Evolutionary conservation across 2,113 vertebrate species (phyloP).

Genomic region (Pollimyrus isidori): DNA sequence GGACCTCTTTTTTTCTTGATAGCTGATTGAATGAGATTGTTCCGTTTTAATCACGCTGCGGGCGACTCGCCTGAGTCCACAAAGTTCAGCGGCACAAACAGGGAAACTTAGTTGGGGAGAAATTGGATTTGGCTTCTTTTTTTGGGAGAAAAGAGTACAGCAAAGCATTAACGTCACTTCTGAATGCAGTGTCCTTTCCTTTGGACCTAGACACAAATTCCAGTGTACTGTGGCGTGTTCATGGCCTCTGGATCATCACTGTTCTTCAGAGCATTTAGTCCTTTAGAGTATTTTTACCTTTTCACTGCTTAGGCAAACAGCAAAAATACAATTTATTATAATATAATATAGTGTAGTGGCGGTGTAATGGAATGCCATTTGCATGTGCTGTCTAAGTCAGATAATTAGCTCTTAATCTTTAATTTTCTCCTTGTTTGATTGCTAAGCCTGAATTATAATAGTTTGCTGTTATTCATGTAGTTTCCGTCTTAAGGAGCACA

Average conservation of each 20-base stretch:
- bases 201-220: neutral
- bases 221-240: neutral
- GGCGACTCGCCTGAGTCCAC: conserved; percentile 50
- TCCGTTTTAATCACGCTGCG: conserved; percentile 63
- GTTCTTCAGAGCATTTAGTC: neutral
- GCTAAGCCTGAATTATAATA: neutral
- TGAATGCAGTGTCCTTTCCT: neutral
- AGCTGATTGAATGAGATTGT: conserved; percentile 62
- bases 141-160: neutral
- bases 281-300: neutral
- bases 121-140: conserved; percentile 22
- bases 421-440: neutral
- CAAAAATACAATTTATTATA: neutral
- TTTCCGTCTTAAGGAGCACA: neutral
- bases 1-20: conserved; percentile 37
- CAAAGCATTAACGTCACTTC: neutral
- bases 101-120: conserved; percentile 54
- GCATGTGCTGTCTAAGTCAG: neutral
- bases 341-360: neutral
- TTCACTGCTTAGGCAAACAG: neutral
- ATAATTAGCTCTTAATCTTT: neutral
- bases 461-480: neutral
- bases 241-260: neutral
- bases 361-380: neutral
- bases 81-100: conserved; percentile 56